A percentile compares a stretch with the other conserved stretches of the same genome.
Conservation (phyloP, 2,113 vertebrate genomes). For the Cynocephalus volans region DNA sequence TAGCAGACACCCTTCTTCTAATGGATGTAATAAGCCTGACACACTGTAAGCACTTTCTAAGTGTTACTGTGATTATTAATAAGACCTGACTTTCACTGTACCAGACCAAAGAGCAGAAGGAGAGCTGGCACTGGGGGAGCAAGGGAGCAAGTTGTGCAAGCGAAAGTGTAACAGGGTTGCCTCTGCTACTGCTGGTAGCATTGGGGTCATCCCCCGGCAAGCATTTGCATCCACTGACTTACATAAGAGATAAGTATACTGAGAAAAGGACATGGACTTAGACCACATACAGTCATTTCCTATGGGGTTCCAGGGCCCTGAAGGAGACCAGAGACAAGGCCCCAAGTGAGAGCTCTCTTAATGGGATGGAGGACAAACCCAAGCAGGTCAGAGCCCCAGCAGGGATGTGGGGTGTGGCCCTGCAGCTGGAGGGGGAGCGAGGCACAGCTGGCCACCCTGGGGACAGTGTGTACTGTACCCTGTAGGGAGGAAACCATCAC, state of each 20-base stretch:
- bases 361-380: not conserved
- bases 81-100: not conserved
- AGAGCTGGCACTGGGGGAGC: no score
- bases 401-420: no score
- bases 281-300: not conserved
- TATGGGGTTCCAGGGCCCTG: not conserved
- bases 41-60: not conserved
- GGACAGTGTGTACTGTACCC: not conserved
- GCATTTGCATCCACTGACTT: not conserved
- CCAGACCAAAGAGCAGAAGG: not conserved
- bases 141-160: not conserved
- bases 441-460: not conserved
- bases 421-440: not conserved
- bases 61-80: not conserved
- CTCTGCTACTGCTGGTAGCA: not conserved
- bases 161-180: not conserved
- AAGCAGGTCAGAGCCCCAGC: not conserved
- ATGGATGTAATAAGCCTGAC: not conserved
- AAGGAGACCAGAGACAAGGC: not conserved
- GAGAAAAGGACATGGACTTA: not conserved
- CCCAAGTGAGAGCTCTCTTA: not conserved
- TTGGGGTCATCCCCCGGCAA: rapidly evolving
- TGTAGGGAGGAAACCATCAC: not conserved
- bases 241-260: not conserved
- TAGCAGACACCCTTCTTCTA: not conserved